phyloP scores from a whole-genome alignment of 2,888 invertebrate genomes.

The Leistus spinibarbis region DNA sequence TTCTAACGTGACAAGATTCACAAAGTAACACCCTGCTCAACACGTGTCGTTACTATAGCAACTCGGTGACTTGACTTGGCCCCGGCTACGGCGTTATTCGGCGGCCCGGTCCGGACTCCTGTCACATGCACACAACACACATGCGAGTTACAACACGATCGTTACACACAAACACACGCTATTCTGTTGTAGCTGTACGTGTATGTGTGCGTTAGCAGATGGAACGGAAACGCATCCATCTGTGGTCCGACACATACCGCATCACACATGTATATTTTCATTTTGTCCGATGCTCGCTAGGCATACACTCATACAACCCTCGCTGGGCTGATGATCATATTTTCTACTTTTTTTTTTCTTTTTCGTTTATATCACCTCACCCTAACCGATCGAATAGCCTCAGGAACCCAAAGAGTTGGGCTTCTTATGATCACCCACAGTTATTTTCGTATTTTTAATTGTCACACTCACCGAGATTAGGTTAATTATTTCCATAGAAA shows the following conservation, averaged over 20 bases:
- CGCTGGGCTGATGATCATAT: background rate
- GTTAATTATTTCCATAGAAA: too few relatives aligned
- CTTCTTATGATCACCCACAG: too few relatives aligned
- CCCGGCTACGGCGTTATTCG: background rate
- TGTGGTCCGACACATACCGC: background rate
- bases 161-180: background rate
- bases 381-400: background rate
- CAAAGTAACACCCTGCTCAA: slow-evolving; percentile 58
- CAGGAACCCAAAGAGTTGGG: background rate
- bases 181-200: background rate
- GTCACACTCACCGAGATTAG: too few relatives aligned
- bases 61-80: slow-evolving; percentile 50
- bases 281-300: background rate
- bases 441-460: background rate
- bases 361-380: background rate
- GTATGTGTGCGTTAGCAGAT: background rate
- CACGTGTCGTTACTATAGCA: slow-evolving; percentile 59
- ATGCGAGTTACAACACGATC: background rate
- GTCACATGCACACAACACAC: background rate
- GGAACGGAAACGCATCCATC: background rate
- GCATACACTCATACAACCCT: background rate
- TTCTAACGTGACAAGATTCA: slow-evolving; percentile 59
- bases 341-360: background rate
- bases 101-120: slow-evolving; percentile 1
- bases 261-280: background rate